phyloP scores from a whole-genome alignment of 1,140 invertebrate genomes.

The Temnothorax nylanderi region DNA sequence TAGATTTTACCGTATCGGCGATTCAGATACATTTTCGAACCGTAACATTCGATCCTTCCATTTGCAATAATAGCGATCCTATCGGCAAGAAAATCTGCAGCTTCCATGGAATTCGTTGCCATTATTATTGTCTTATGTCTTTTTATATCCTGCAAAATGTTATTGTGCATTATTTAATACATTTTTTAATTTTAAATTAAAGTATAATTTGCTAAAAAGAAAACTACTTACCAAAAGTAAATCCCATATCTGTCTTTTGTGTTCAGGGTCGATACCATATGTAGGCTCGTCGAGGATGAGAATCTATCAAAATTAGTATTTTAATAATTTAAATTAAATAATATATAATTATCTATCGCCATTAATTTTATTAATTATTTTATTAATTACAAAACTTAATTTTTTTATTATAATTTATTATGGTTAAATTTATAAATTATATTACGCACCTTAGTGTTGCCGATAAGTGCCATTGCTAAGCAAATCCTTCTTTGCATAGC shows the following conservation, averaged over 20 bases:
- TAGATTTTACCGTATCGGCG: slow-evolving; percentile 63
- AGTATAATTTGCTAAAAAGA: background rate
- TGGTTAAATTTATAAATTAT: slow-evolving; percentile 14
- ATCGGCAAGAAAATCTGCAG: slow-evolving; percentile 88
- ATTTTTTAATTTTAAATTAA: background rate
- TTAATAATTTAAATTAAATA: background rate
- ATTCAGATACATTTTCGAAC: slow-evolving; percentile 87
- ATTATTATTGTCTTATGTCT: slow-evolving; percentile 68
- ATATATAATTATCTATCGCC: background rate
- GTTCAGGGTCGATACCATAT: slow-evolving; percentile 87
- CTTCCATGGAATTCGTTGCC: slow-evolving; percentile 86
- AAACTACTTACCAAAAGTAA: slow-evolving; percentile 79
- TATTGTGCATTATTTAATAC: slow-evolving; percentile 62
- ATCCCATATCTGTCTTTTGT: slow-evolving; percentile 86
- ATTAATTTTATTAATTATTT: background rate
- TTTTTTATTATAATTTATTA: background rate
- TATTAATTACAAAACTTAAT: background rate
- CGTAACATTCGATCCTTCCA: slow-evolving; percentile 87
- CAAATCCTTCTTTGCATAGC: slow-evolving; percentile 66
- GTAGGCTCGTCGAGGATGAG: slow-evolving; percentile 90
- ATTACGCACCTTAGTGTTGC: slow-evolving; percentile 54
- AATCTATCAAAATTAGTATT: slow-evolving; percentile 50
- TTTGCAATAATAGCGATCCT: slow-evolving; percentile 88
- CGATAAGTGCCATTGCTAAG: slow-evolving; percentile 71
- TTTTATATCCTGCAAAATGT: slow-evolving; percentile 52